Base-by-base conservation (phyloP, 2,113 vertebrate genomes). In the Syngnathus floridae region DNA sequence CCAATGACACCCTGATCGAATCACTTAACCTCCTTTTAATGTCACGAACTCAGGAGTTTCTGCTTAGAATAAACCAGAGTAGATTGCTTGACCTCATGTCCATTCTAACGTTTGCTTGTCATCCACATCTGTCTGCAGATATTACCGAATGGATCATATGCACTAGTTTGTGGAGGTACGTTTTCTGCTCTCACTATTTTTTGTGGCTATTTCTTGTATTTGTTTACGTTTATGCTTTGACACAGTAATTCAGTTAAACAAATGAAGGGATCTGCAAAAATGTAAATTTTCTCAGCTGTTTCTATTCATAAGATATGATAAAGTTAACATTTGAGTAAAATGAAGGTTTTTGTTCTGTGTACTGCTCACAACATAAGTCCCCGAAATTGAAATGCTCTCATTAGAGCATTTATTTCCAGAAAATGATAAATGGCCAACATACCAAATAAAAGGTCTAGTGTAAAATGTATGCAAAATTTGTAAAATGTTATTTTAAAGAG, bases 111-210 rank as follows among this genome's bases (percentile, higher is more conserved):
- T 64, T 48, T 2, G 40, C 63, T 57, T 69, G 1, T 37, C 4
- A 12, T 9, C 14, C 43, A 22, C 11, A 22, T 13, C 38, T 31
- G 38, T 19, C 21, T 73, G 7, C 40, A 12, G 7, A 36, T 63
- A 8, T 64, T 36, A 37, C n/a, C 22, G 59, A 22, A 11, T 41
- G 59, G 59, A 61, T 31, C 26, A 3, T 22, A 41, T 13, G 38
- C n/a, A 61, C 59, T 22, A 43, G n/a, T 41, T 61, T 41, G 36
- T 41, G 38, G 38, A 61, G 59, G 38, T 61, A 61, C 41, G 2
- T 8, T 57, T 55, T 3, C n/a, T 5, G 19, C 19, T 19, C 22
- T 31, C 13, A 36, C 1, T 1, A 49, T n/a, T 58, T 58, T n/a
- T 31, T 31, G 26, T 58, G 35, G 19, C 3, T 4, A 3, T n/a